A percentile compares a stretch with the other conserved stretches of the same genome.
Conservation (phyloP, 2,888 invertebrate species). For the Lingula anatina region DNA sequence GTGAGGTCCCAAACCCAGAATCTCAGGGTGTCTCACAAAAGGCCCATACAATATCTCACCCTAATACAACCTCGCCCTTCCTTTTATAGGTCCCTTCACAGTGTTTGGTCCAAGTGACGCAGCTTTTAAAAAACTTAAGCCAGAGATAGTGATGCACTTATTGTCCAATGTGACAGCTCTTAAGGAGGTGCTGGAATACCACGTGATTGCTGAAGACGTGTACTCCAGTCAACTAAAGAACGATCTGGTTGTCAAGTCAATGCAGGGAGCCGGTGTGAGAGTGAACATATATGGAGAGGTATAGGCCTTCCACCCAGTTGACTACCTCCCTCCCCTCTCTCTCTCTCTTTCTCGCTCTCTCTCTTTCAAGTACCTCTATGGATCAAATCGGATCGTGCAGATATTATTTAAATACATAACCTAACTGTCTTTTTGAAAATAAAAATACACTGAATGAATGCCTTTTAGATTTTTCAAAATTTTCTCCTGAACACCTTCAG, state of each 20-base stretch:
- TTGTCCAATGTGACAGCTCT: conserved; percentile 16
- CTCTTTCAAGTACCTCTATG: too few species aligned
- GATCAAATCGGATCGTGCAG: too few species aligned
- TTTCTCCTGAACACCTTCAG: not conserved
- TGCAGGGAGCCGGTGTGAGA: conserved; percentile 14
- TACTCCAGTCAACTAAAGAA: conserved; percentile 17
- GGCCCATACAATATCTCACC: too few species aligned
- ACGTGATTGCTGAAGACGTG: conserved; percentile 17
- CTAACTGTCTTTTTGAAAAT: too few species aligned
- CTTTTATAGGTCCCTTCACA: conserved; percentile 21
- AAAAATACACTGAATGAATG: too few species aligned
- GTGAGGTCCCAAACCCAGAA: too few species aligned
- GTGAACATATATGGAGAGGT: conserved; percentile 19
- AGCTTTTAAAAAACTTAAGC: conserved; percentile 16
- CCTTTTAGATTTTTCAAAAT: too few species aligned
- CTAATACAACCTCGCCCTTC: too few species aligned
- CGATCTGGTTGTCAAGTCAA: conserved; percentile 15
- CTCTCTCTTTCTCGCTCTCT: too few species aligned
- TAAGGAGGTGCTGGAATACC: conserved; percentile 18
- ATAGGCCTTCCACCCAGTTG: too few species aligned
- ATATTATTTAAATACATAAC: too few species aligned
- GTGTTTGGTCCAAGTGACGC: conserved; percentile 22
- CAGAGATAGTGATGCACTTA: conserved; percentile 11
- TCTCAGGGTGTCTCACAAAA: too few species aligned
- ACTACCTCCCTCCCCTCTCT: not conserved